A percentile compares a stretch with the other conserved stretches of the same genome.
phyloP scores from a whole-genome alignment of 2,888 invertebrate species.

The Macaria liturata region DNA sequence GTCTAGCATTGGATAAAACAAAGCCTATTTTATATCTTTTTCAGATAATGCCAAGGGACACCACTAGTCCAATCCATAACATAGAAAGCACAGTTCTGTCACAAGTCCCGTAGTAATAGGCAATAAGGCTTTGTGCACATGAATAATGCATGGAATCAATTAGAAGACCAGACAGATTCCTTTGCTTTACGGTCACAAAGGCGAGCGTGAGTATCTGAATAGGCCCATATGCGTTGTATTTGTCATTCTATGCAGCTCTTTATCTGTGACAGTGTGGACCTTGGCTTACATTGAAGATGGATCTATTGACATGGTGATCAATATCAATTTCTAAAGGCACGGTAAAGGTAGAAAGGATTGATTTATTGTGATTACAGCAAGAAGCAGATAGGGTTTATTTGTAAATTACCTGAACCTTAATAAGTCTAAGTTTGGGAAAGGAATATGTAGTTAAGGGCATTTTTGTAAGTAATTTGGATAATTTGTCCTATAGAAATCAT shows the following conservation, averaged over 20 bases:
- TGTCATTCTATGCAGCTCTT: constrained; percentile 27
- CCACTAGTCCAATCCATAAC: not conserved
- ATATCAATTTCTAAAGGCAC: not conserved
- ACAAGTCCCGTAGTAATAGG: constrained; percentile 22
- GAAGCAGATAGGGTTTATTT: too few relatives aligned
- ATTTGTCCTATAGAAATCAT: too few relatives aligned
- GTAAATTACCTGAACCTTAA: too few relatives aligned
- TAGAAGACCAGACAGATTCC: constrained; percentile 26
- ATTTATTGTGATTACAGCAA: too few relatives aligned
- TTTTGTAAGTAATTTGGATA: too few relatives aligned
- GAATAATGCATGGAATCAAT: constrained; percentile 42
- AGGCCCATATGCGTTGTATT: constrained; percentile 38
- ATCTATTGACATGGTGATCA: constrained; percentile 19
- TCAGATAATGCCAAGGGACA: too few relatives aligned
- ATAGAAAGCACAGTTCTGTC: not conserved
- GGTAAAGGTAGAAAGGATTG: too few relatives aligned
- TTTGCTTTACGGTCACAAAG: constrained; percentile 18
- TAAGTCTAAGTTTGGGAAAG: too few relatives aligned
- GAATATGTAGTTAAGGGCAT: too few relatives aligned
- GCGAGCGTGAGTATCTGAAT: constrained; percentile 57
- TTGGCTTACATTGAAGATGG: constrained; percentile 27
- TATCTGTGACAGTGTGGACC: constrained; percentile 22
- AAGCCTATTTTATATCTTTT: too few relatives aligned
- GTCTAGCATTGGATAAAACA: too few relatives aligned
- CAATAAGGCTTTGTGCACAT: constrained; percentile 35